Conservation (phyloP, 2,797 vertebrate genomes). For the Arrhamphus sclerolepis region DNA sequence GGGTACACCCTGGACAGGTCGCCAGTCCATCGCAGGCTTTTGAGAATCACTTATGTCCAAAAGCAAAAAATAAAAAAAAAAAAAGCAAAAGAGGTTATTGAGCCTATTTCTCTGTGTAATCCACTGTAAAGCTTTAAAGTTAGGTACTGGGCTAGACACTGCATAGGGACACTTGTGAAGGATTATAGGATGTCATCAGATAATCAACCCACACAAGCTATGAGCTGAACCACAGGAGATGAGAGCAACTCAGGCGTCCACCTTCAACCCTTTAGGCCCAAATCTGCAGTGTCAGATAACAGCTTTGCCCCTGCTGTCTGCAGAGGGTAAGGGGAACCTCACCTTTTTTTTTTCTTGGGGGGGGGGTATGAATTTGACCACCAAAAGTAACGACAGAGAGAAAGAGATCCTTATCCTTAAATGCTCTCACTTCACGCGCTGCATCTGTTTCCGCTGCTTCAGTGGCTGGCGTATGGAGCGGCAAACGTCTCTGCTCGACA, state of each 20-base stretch:
- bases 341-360: too few species aligned
- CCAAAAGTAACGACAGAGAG: constrained; percentile 29
- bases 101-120: constrained; percentile 60
- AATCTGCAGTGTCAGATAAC: constrained; percentile 68
- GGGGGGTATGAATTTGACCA: constrained; percentile 43
- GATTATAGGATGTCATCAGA: constrained; percentile 73
- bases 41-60: too few species aligned
- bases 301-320: constrained; percentile 9
- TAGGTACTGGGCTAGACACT: constrained; percentile 43
- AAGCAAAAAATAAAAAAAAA: constrained; percentile 10
- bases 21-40: too few species aligned
- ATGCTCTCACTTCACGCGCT: constrained; percentile 33
- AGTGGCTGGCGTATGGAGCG: constrained; percentile 27
- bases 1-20: too few species aligned
- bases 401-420: constrained; percentile 57
- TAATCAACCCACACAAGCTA: constrained; percentile 56
- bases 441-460: constrained; percentile 29
- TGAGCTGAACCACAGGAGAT: constrained; percentile 48
- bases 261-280: constrained; percentile 48
- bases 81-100: constrained; percentile 49
- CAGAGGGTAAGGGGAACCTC: constrained; percentile 27
- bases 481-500: constrained; percentile 37
- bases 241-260: constrained; percentile 50
- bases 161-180: constrained; percentile 51
- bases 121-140: constrained; percentile 63